phyloP scores from a whole-genome alignment of 2,888 invertebrate species.

The Himalopsyche japonica region DNA sequence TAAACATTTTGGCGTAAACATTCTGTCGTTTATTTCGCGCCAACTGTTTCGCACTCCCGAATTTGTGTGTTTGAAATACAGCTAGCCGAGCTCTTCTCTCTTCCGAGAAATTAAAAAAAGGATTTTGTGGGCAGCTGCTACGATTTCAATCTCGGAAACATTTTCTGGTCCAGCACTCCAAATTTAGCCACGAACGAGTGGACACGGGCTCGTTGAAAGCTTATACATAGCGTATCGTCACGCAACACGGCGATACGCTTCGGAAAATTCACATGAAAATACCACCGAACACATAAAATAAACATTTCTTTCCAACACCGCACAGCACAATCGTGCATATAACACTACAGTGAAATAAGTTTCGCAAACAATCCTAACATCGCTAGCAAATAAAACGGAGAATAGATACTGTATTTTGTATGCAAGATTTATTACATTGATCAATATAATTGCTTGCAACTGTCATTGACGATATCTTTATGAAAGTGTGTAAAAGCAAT shows the following conservation, averaged over 20 bases:
- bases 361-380: no score
- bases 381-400: no score
- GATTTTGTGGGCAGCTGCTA: conserved; percentile 38
- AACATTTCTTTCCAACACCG: not conserved
- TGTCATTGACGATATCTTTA: no score
- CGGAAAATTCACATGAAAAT: not conserved
- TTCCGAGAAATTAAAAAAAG: conserved; percentile 38
- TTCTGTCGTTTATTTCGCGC: not conserved
- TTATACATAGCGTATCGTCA: conserved; percentile 1
- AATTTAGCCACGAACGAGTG: conserved; percentile 55
- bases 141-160: conserved; percentile 41
- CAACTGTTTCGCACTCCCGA: conserved; percentile 12
- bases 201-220: conserved; percentile 9
- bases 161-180: conserved; percentile 51
- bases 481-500: no score
- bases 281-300: not conserved
- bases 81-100: conserved; percentile 10
- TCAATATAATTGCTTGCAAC: no score
- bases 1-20: conserved; percentile 20
- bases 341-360: no score
- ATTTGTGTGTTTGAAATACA: conserved; percentile 18
- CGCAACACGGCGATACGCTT: not conserved
- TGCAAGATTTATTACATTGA: no score
- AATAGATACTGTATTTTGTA: no score
- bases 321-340: not conserved